Evolutionary conservation across 2,113 vertebrate species (phyloP).

Genomic region (Lepus europaeus): DNA sequence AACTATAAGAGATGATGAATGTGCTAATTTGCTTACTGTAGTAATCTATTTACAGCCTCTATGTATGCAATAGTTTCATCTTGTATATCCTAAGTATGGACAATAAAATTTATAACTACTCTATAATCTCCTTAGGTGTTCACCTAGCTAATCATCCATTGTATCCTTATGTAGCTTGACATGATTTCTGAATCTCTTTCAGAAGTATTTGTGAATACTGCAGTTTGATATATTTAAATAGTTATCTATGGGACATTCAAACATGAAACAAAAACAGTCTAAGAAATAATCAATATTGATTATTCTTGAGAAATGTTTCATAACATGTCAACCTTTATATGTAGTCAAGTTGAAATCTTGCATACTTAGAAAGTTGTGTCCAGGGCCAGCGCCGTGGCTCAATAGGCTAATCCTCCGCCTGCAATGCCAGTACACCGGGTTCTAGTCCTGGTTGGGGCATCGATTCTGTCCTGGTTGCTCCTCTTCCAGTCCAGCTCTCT

Average conservation of each 20-base stretch:
- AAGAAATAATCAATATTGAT: not conserved
- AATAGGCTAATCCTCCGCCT: too few species aligned
- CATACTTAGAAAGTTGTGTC: not conserved
- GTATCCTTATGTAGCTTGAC: not conserved
- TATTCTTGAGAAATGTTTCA: not conserved
- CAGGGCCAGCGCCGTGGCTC: too few species aligned
- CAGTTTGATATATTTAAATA: not conserved
- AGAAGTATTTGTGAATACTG: not conserved
- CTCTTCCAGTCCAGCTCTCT: too few species aligned
- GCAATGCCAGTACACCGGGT: too few species aligned
- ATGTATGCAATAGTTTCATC: not conserved
- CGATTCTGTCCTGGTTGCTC: too few species aligned
- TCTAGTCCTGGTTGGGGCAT: too few species aligned
- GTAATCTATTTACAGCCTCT: not conserved
- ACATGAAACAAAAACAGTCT: not conserved
- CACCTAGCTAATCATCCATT: not conserved
- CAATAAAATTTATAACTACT: not conserved
- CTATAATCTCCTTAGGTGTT: not conserved
- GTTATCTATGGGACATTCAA: not conserved
- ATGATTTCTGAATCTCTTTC: not conserved
- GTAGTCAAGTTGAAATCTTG: not conserved
- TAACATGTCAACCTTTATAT: fast-evolving
- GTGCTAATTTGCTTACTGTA: not conserved
- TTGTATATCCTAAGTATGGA: not conserved
- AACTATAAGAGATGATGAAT: not conserved